Evolutionary conservation across 2,888 invertebrate species (phyloP).

Genomic region (Polyploca ridens): DNA sequence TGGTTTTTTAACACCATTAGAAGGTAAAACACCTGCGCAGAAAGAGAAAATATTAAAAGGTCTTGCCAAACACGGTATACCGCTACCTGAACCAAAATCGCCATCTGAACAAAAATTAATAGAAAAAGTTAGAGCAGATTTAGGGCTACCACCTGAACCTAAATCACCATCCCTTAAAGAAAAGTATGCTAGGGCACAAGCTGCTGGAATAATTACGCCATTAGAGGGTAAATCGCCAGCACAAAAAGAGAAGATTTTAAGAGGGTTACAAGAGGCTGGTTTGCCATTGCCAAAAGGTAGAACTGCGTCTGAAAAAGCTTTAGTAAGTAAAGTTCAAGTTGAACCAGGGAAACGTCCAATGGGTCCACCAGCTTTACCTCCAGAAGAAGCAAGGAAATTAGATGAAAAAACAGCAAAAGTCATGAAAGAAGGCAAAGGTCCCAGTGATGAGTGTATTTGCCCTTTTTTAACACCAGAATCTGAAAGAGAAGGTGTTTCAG

Average conservation of each 20-base stretch:
- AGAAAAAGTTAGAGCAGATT: conserved; percentile 41
- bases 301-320: conserved; percentile 27
- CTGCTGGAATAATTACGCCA: conserved; percentile 34
- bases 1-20: conserved; percentile 40
- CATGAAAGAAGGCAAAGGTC: conserved; percentile 44
- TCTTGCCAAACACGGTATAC: conserved; percentile 16
- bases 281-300: conserved; percentile 27
- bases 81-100: conserved; percentile 22
- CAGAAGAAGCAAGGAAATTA: conserved; percentile 30
- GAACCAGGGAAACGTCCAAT: not conserved
- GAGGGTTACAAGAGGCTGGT: conserved; percentile 25
- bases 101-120: conserved; percentile 28
- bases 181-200: conserved; percentile 34
- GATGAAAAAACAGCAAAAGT: conserved; percentile 38
- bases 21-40: conserved; percentile 38
- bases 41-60: conserved; percentile 38
- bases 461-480: conserved; percentile 37
- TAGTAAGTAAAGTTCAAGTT: conserved; percentile 18
- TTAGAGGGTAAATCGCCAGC: conserved; percentile 31
- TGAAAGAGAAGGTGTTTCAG: conserved; percentile 20
- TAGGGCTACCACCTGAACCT: conserved; percentile 44
- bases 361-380: conserved; percentile 15
- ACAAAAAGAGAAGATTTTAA: conserved; percentile 33
- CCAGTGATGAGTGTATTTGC: conserved; percentile 47
- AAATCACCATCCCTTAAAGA: conserved; percentile 29